These are phyloP conservation scores for Liolophura sinensis DNA, from an alignment of 1,140 invertebrate species.

Conservation along the genomic window DNA sequence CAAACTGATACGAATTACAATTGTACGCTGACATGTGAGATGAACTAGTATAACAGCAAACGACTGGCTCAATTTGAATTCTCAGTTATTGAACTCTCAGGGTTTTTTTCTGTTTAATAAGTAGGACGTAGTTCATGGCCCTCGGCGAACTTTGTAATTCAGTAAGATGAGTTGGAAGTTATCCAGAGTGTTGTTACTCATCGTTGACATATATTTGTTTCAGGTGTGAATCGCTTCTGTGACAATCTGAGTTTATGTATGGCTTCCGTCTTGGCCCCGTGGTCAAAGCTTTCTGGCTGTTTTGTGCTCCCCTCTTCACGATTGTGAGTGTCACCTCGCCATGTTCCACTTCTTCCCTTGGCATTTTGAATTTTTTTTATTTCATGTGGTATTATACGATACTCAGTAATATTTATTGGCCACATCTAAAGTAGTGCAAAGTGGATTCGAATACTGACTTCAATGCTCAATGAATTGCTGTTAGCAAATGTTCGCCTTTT, in stretches of 20 bases:
- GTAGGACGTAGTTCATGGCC: too few relatives aligned
- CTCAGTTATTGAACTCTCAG: too few relatives aligned
- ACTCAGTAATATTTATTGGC: not conserved
- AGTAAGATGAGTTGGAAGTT: too few relatives aligned
- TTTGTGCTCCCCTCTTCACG: not conserved
- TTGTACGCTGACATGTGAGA: too few relatives aligned
- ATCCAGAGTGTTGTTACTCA: not conserved
- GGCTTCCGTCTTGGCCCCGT: slow-evolving; percentile 64
- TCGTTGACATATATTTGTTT: slow-evolving; percentile 19
- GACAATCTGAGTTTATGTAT: slow-evolving; percentile 72
- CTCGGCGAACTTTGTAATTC: too few relatives aligned
- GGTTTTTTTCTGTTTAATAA: too few relatives aligned
- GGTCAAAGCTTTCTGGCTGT: slow-evolving; percentile 62
- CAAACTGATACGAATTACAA: too few relatives aligned
- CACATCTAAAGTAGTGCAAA: not conserved
- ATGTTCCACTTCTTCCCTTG: not conserved
- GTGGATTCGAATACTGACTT: not conserved
- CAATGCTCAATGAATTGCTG: too few relatives aligned
- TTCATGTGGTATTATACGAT: not conserved
- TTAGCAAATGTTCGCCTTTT: too few relatives aligned
- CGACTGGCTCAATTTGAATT: too few relatives aligned
- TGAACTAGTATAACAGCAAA: too few relatives aligned
- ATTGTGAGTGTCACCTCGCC: not conserved
- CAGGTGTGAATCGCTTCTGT: slow-evolving; percentile 64
- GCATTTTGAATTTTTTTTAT: not conserved